Conservation (phyloP, 2,113 vertebrate genomes). For the Shinisaurus crocodilurus region DNA sequence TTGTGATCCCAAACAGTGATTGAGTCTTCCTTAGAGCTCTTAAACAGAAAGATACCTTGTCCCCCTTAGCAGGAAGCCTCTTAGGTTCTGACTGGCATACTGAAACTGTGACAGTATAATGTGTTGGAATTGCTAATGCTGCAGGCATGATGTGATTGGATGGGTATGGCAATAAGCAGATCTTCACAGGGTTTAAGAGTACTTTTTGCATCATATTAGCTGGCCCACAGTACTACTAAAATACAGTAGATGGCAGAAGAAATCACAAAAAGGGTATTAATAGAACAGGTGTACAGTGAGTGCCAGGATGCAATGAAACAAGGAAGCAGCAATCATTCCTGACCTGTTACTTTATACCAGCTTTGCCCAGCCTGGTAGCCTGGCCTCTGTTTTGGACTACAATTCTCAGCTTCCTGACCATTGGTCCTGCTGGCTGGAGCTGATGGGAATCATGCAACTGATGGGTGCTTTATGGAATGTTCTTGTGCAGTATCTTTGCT, state of each 20-base stretch:
- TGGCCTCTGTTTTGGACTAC: background rate
- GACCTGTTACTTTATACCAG: slow-evolving; percentile 22
- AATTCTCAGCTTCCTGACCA: too few relatives aligned
- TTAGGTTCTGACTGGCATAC: background rate
- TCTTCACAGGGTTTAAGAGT: accelerated
- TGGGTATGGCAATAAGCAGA: slow-evolving; percentile 20
- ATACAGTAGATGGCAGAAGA: slow-evolving; percentile 62
- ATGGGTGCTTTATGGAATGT: background rate
- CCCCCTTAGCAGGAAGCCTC: too few relatives aligned
- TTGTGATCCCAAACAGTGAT: background rate
- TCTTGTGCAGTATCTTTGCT: background rate
- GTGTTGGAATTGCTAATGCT: background rate
- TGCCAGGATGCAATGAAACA: accelerated
- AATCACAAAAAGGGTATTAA: slow-evolving; percentile 46
- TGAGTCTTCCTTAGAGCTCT: background rate
- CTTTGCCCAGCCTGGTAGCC: background rate
- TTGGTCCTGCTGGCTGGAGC: background rate
- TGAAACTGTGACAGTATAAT: background rate
- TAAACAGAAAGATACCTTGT: background rate
- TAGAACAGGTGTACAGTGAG: background rate
- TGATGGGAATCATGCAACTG: background rate
- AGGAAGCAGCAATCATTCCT: background rate
- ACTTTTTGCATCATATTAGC: background rate
- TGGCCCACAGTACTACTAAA: slow-evolving; percentile 36
- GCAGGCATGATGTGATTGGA: background rate